These are phyloP conservation scores for Plodia interpunctella DNA, from an alignment of 1,140 invertebrate genomes.

Conservation along the genomic window DNA sequence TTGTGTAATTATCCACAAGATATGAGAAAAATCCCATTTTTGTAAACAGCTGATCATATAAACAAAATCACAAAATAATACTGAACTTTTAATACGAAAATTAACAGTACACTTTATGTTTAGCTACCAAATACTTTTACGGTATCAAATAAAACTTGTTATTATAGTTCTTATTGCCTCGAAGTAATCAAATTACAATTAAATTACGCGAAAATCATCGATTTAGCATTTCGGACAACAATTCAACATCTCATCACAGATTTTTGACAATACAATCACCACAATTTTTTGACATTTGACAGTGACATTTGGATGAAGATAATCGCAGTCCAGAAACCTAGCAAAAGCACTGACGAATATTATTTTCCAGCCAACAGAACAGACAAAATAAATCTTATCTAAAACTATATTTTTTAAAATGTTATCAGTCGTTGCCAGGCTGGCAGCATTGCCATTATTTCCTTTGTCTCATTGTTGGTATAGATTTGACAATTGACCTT, in stretches of 20 bases:
- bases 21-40: slow-evolving; percentile 51
- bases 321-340: too few species aligned
- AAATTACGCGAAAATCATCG: neutral
- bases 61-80: slow-evolving; percentile 11
- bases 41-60: slow-evolving; percentile 25
- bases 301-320: too few species aligned
- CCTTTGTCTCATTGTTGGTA: too few species aligned
- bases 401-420: too few species aligned
- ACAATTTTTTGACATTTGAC: too few species aligned
- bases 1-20: slow-evolving; percentile 54
- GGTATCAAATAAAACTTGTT: slow-evolving; percentile 6
- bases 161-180: neutral
- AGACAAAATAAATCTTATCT: too few species aligned
- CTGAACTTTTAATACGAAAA: slow-evolving; percentile 13
- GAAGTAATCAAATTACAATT: neutral
- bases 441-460: too few species aligned
- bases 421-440: too few species aligned
- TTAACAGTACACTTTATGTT: neutral
- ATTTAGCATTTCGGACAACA: neutral
- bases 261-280: neutral
- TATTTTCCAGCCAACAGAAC: too few species aligned
- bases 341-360: too few species aligned
- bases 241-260: neutral
- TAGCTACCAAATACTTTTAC: slow-evolving; percentile 4
- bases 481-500: too few species aligned